These are phyloP conservation scores for Saguinus midas DNA, from an alignment of 2,113 vertebrate genomes.

Conservation along the genomic window DNA sequence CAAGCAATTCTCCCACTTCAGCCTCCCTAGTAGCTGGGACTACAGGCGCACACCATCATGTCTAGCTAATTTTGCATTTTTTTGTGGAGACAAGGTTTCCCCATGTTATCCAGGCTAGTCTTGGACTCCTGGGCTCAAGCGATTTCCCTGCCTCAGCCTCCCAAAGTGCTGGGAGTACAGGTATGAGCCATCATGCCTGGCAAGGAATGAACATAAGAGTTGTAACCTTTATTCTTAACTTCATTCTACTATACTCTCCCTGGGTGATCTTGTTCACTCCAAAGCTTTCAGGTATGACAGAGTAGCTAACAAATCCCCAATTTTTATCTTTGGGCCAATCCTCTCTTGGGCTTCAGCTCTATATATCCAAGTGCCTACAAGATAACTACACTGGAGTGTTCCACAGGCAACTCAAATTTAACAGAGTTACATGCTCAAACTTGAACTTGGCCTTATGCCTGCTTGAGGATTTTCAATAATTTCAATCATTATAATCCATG, in stretches of 20 bases:
- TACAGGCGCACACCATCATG: no score
- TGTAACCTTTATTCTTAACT: background rate
- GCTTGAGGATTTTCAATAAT: background rate
- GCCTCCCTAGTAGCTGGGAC: no score
- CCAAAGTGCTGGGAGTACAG: no score
- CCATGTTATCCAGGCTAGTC: no score
- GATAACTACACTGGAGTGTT: background rate
- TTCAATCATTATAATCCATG: background rate
- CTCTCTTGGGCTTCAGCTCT: background rate
- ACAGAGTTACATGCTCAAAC: background rate
- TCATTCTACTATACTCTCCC: background rate
- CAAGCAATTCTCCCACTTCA: no score
- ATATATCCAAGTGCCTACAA: background rate
- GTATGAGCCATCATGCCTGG: no score
- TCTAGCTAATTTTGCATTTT: no score
- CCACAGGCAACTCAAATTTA: background rate
- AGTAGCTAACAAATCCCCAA: background rate
- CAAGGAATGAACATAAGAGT: background rate
- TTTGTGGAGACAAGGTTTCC: no score
- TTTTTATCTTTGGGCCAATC: background rate
- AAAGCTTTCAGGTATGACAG: background rate
- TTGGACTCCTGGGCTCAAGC: no score
- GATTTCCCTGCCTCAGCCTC: no score
- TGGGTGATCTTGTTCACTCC: background rate
- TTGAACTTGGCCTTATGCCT: background rate